A percentile compares a stretch with the other conserved stretches of the same genome.
Evolutionary conservation across 2,888 invertebrate species (phyloP).

Genomic region (Tachina fera): DNA sequence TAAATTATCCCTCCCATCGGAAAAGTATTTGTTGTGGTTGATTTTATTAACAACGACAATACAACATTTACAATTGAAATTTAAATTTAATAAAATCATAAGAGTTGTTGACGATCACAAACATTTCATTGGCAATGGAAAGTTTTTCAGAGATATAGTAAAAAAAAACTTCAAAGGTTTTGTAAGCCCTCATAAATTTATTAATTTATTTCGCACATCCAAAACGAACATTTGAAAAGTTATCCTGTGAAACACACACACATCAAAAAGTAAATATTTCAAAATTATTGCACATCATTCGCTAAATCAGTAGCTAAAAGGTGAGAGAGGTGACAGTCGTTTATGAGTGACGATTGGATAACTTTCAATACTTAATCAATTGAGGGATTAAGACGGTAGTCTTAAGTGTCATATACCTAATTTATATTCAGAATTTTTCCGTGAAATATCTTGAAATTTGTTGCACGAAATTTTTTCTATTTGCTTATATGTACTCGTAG

Average conservation of each 20-base stretch:
- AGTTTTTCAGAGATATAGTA: background rate
- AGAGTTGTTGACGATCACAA: background rate
- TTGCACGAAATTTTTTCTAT: too few species aligned
- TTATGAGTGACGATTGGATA: too few species aligned
- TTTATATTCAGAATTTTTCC: too few species aligned
- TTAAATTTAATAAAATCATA: slow-evolving; percentile 2
- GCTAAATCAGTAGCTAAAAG: background rate
- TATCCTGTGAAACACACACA: background rate
- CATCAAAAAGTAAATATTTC: background rate
- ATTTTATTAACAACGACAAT: slow-evolving; percentile 10
- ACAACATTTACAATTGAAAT: background rate
- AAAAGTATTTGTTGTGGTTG: slow-evolving; percentile 19
- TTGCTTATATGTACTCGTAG: too few species aligned
- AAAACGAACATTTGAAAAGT: background rate
- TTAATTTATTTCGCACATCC: background rate
- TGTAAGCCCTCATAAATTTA: background rate
- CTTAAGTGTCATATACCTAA: too few species aligned
- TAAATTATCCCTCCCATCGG: slow-evolving; percentile 15
- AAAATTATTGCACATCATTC: background rate
- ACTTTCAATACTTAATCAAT: too few species aligned
- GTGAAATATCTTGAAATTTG: too few species aligned
- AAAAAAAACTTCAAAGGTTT: background rate
- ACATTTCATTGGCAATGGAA: background rate
- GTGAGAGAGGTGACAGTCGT: too few species aligned
- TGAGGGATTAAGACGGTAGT: too few species aligned